Evolutionary conservation across 2,113 vertebrate species (phyloP).

Genomic region (Piliocolobus tephrosceles): DNA sequence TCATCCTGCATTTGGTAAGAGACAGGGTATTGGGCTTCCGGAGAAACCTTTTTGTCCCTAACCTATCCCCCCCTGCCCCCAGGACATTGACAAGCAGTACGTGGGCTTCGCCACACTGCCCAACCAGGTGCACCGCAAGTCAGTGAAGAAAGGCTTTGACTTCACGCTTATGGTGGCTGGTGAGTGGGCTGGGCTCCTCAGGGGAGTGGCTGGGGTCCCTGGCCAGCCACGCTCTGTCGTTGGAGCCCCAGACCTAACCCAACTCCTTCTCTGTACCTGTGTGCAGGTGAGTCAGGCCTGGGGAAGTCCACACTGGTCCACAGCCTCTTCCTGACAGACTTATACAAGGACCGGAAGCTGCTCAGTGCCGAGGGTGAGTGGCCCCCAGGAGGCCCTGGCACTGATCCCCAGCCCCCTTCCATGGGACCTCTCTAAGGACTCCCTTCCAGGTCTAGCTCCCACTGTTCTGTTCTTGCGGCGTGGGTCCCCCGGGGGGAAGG

Average conservation of each 20-base stretch:
- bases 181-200: slow-evolving; percentile 74
- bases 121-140: slow-evolving; percentile 98
- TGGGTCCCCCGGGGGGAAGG: not conserved
- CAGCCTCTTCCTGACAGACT: slow-evolving; percentile 98
- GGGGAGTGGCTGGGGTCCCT: not conserved
- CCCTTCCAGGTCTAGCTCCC: not conserved
- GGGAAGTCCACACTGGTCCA: slow-evolving; percentile 99
- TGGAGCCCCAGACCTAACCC: not conserved
- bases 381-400: not conserved
- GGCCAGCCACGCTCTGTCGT: not conserved
- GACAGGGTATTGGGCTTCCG: not conserved
- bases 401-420: not conserved
- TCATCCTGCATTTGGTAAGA: not conserved
- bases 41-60: slow-evolving; percentile 20
- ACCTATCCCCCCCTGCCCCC: slow-evolving; percentile 58
- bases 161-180: slow-evolving; percentile 99
- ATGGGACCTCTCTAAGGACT: no score
- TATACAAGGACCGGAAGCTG: slow-evolving; percentile 98
- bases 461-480: not conserved
- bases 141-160: slow-evolving; percentile 99
- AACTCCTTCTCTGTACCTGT: not conserved
- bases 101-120: slow-evolving; percentile 98
- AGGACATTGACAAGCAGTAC: slow-evolving; percentile 96
- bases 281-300: slow-evolving; percentile 96
- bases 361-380: slow-evolving; percentile 96